Conservation (phyloP, 2,888 invertebrate genomes). For the Trilocha varians region DNA sequence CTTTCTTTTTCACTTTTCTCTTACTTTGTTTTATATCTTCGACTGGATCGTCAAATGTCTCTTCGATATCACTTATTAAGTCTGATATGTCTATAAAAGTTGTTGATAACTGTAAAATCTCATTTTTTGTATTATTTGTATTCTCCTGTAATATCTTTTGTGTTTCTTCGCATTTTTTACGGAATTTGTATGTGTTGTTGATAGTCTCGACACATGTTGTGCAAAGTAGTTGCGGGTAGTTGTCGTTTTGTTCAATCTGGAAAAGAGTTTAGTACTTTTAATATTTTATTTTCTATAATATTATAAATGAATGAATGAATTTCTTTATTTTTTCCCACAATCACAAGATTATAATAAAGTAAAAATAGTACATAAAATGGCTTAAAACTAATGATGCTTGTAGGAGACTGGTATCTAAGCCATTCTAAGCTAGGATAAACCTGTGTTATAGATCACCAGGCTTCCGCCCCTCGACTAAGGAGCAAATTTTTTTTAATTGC, state of each 20-base stretch:
- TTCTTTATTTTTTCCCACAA: too few species aligned
- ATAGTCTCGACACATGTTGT: slow-evolving; percentile 21
- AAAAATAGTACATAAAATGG: too few species aligned
- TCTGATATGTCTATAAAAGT: slow-evolving; percentile 33
- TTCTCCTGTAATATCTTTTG: slow-evolving; percentile 19
- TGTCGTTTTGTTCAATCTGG: slow-evolving; percentile 27
- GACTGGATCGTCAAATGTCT: slow-evolving; percentile 11
- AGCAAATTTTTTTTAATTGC: background rate
- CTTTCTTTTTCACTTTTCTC: slow-evolving; percentile 17
- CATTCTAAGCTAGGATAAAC: too few species aligned
- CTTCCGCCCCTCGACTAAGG: too few species aligned
- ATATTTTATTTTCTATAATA: background rate
- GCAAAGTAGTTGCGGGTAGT: slow-evolving; percentile 30
- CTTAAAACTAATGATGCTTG: too few species aligned
- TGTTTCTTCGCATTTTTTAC: slow-evolving; percentile 27
- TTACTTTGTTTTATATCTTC: slow-evolving; percentile 16
- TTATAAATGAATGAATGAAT: background rate
- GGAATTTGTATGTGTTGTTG: slow-evolving; percentile 25
- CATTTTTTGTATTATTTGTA: slow-evolving; percentile 11
- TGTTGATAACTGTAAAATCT: slow-evolving; percentile 17
- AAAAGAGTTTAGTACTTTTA: slow-evolving; percentile 7
- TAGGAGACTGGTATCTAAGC: too few species aligned
- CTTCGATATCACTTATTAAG: slow-evolving; percentile 25
- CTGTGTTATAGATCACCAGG: too few species aligned
- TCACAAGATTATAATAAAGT: too few species aligned